phyloP scores from a whole-genome alignment of 2,797 vertebrate species.

The Ciconia nigra region DNA sequence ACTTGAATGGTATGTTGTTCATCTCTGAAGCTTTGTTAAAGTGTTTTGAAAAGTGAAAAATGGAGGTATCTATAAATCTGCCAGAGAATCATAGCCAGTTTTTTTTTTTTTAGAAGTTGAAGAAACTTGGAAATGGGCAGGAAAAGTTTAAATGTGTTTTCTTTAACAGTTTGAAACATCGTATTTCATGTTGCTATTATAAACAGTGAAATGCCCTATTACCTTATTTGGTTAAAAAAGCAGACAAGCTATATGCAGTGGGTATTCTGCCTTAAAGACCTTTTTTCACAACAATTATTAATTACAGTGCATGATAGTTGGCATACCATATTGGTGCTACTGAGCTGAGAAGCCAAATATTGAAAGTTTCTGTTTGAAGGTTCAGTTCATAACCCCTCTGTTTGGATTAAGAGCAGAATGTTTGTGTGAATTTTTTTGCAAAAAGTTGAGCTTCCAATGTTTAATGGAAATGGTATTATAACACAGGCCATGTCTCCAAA shows the following conservation, averaged over 20 bases:
- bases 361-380: constrained; percentile 69
- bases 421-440: constrained; percentile 47
- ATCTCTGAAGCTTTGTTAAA: constrained; percentile 15
- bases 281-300: constrained; percentile 57
- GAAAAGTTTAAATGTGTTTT: constrained; percentile 59
- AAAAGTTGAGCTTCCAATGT: constrained; percentile 7
- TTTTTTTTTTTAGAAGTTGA: neutral
- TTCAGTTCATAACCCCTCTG: constrained; percentile 61
- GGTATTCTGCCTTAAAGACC: constrained; percentile 47
- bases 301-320: constrained; percentile 53
- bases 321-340: constrained; percentile 64
- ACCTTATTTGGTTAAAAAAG: constrained; percentile 80
- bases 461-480: constrained; percentile 41
- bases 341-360: constrained; percentile 66
- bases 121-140: constrained; percentile 36
- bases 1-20: neutral
- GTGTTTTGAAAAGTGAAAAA: constrained; percentile 30
- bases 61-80: constrained; percentile 59
- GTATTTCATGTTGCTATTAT: constrained; percentile 59
- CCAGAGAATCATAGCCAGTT: neutral
- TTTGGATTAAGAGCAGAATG: constrained; percentile 37
- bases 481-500: constrained; percentile 35
- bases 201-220: constrained; percentile 76
- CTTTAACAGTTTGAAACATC: constrained; percentile 61
- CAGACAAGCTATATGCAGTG: constrained; percentile 52